A percentile compares a stretch with the other conserved stretches of the same genome.
These are phyloP conservation scores for Bovichtus diacanthus DNA, from an alignment of 2,797 vertebrate species.

Conservation along the genomic window DNA sequence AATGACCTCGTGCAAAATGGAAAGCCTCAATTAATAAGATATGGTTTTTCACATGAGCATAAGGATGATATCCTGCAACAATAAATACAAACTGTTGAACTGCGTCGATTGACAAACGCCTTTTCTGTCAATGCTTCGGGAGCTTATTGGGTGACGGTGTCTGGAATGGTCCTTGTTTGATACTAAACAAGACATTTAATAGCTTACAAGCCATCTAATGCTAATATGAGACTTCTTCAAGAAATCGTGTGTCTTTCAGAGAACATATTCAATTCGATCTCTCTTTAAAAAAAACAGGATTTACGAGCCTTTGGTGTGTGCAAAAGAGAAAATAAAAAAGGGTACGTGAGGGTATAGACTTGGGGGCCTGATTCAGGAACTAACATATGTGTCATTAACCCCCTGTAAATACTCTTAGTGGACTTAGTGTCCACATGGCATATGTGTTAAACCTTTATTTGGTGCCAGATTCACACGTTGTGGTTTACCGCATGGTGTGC, in stretches of 20 bases:
- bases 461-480: constrained; percentile 17
- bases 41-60: constrained; percentile 9
- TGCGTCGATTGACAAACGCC: constrained; percentile 13
- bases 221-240: neutral
- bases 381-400: neutral
- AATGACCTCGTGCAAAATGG: constrained; percentile 29
- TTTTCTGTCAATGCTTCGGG: neutral
- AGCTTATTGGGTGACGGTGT: neutral
- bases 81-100: constrained; percentile 1
- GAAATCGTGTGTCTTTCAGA: neutral
- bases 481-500: constrained; percentile 8
- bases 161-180: neutral
- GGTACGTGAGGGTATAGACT: neutral
- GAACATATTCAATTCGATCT: neutral
- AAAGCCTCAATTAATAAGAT: constrained; percentile 34
- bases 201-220: neutral
- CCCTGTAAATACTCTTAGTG: neutral
- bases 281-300: neutral
- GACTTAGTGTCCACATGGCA: constrained; percentile 4
- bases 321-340: neutral
- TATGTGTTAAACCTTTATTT: constrained; percentile 13
- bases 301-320: neutral
- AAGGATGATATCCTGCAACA: neutral
- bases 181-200: neutral
- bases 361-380: neutral